Percentiles rank a stretch among this genome's conserved stretches.
These are phyloP conservation scores for Orius insidiosus DNA, from an alignment of 1,140 invertebrate genomes.

Conservation along the genomic window DNA sequence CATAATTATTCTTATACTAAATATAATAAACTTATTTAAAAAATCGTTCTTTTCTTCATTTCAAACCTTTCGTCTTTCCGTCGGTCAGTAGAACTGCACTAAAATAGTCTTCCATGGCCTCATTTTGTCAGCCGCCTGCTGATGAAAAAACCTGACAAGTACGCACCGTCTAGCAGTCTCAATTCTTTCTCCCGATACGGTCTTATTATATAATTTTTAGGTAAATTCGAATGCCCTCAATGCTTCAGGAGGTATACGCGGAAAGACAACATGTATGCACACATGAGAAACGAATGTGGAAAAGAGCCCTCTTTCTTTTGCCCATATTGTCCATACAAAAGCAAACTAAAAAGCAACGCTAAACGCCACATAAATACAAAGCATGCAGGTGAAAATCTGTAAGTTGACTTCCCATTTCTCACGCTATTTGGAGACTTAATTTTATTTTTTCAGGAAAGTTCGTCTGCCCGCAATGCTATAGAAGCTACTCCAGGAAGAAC, in stretches of 20 bases:
- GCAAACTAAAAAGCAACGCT: no score
- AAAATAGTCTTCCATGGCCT: no score
- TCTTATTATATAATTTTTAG: neutral
- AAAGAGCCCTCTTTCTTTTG: conserved; percentile 27
- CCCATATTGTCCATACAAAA: conserved; percentile 7
- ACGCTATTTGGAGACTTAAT: no score
- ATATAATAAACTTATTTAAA: neutral
- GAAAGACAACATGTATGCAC: conserved; percentile 18
- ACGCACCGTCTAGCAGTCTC: no score
- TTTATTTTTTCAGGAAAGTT: conserved; percentile 3
- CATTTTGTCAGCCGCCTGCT: no score
- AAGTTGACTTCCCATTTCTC: no score
- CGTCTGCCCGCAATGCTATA: conserved; percentile 17
- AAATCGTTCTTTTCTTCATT: neutral
- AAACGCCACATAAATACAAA: no score
- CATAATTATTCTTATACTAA: neutral
- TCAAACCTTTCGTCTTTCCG: no score
- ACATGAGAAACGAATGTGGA: conserved; percentile 32
- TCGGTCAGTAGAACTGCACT: no score
- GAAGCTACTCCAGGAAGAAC: conserved; percentile 17
- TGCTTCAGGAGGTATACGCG: conserved; percentile 22
- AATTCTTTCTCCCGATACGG: no score
- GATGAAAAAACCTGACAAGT: no score
- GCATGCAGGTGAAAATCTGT: no score
- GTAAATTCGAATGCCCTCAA: conserved; percentile 16